A percentile compares a stretch with the other conserved stretches of the same genome.
Evolutionary conservation across 2,888 invertebrate genomes (phyloP).

Genomic region (Metopia argyrocephala): DNA sequence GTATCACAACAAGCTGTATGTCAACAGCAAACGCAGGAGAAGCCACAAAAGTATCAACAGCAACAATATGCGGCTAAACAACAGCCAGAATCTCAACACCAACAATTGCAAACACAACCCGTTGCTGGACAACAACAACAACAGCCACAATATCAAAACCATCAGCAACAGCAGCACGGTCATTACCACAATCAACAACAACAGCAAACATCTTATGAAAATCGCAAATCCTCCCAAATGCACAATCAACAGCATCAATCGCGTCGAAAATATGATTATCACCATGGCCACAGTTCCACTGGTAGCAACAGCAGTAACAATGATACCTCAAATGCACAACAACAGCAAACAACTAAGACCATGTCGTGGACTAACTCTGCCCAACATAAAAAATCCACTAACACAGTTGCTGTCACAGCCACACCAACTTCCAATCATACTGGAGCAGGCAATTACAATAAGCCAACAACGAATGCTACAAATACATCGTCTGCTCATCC

Average conservation of each 20-base stretch:
- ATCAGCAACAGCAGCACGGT: slow-evolving; percentile 59
- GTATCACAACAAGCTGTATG: slow-evolving; percentile 38
- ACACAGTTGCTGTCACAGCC: slow-evolving; percentile 77
- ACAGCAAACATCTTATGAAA: slow-evolving; percentile 68
- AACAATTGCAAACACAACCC: slow-evolving; percentile 48
- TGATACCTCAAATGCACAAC: slow-evolving; percentile 62
- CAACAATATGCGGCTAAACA: slow-evolving; percentile 62
- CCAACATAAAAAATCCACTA: slow-evolving; percentile 78
- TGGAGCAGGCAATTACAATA: slow-evolving; percentile 74
- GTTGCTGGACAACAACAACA: slow-evolving; percentile 46
- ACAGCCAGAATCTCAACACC: slow-evolving; percentile 68
- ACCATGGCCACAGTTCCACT: slow-evolving; percentile 50
- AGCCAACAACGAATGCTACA: slow-evolving; percentile 71
- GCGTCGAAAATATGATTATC: slow-evolving; percentile 65
- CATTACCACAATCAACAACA: slow-evolving; percentile 59
- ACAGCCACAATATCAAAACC: slow-evolving; percentile 52
- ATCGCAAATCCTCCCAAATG: slow-evolving; percentile 52
- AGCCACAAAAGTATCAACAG: slow-evolving; percentile 65
- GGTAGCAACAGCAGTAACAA: slow-evolving; percentile 66
- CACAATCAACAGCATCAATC: slow-evolving; percentile 63
- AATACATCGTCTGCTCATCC: slow-evolving; percentile 61
- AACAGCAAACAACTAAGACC: slow-evolving; percentile 70
- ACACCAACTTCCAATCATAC: slow-evolving; percentile 78
- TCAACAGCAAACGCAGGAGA: slow-evolving; percentile 58
- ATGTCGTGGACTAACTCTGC: slow-evolving; percentile 79